Conservation (phyloP, 35 echinoderm and acorn worm genomes). For the Patiria miniata region DNA sequence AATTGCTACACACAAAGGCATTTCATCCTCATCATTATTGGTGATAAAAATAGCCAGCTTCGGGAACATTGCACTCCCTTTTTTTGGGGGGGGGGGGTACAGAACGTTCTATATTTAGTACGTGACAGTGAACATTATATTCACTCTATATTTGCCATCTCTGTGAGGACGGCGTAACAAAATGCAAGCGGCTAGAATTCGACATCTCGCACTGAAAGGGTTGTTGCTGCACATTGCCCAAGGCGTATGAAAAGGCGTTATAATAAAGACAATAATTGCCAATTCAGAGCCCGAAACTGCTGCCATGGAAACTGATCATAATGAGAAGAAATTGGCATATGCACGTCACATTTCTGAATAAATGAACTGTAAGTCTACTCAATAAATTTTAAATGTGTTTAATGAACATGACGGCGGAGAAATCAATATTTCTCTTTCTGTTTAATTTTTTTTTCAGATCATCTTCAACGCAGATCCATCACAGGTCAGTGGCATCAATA, state of each 20-base stretch:
- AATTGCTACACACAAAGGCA: no score
- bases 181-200: no score
- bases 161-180: no score
- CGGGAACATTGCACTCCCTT: no score
- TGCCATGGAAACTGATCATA: background rate
- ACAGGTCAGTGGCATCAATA: background rate
- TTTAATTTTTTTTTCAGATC: conserved; percentile 29
- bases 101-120: no score
- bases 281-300: background rate
- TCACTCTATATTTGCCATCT: no score
- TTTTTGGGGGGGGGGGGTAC: no score
- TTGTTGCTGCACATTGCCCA: background rate
- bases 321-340: background rate
- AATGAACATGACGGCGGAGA: background rate
- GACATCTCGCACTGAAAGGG: no score
- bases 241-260: background rate
- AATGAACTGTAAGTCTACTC: background rate
- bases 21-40: no score
- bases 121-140: no score
- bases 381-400: background rate
- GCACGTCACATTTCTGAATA: background rate
- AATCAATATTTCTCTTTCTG: background rate
- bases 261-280: background rate
- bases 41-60: no score
- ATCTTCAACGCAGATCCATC: conserved; percentile 33